These are phyloP conservation scores for Eristalis tenax DNA, from an alignment of 2,888 invertebrate genomes.

Conservation along the genomic window DNA sequence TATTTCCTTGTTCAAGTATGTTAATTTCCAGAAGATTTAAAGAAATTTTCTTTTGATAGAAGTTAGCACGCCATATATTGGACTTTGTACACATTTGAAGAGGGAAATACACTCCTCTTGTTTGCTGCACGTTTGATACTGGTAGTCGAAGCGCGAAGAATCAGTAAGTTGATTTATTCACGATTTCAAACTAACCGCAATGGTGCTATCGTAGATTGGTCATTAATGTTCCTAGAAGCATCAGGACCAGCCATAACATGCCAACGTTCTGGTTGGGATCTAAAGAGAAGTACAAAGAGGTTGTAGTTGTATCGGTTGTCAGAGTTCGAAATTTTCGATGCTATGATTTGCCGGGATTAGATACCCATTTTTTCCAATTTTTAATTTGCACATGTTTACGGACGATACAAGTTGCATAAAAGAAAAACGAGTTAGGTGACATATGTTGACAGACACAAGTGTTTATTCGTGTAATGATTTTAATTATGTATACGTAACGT, in stretches of 20 bases:
- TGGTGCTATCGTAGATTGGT: not conserved
- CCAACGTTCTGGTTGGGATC: not conserved
- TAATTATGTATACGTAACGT: too few relatives aligned
- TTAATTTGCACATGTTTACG: too few relatives aligned
- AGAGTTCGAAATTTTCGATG: too few relatives aligned
- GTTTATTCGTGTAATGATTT: too few relatives aligned
- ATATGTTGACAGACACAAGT: too few relatives aligned
- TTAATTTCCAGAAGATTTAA: not conserved
- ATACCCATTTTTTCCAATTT: too few relatives aligned
- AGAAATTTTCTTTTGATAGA: not conserved
- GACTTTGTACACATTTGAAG: not conserved
- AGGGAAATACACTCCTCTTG: not conserved
- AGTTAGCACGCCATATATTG: not conserved
- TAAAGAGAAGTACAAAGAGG: not conserved
- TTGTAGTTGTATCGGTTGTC: not conserved
- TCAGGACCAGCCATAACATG: not conserved
- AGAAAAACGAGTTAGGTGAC: too few relatives aligned
- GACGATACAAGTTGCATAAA: too few relatives aligned
- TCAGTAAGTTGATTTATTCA: not conserved
- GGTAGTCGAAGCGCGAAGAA: not conserved
- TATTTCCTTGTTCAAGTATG: not conserved
- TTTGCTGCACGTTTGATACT: not conserved
- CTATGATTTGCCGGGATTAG: too few relatives aligned
- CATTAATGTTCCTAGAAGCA: not conserved
- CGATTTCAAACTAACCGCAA: not conserved